These are phyloP conservation scores for Penelope pileata DNA, from an alignment of 2,113 vertebrate species.

Conservation along the genomic window DNA sequence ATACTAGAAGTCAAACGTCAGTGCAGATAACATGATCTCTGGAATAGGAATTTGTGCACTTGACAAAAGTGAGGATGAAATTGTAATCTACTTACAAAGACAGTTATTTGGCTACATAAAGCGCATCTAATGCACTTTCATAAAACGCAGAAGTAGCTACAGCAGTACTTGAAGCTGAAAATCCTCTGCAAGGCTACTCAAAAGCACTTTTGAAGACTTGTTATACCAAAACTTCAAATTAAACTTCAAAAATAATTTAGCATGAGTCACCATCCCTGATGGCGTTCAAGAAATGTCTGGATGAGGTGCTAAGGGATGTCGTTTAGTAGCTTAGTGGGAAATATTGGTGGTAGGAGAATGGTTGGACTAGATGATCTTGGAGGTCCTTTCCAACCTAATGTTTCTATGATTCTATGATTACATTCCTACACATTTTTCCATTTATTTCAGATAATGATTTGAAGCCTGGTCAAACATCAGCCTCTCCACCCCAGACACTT, in stretches of 20 bases:
- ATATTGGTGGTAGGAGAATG: no score
- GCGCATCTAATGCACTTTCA: rapidly evolving
- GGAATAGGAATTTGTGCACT: neutral
- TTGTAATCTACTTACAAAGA: neutral
- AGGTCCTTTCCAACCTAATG: no score
- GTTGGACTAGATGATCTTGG: no score
- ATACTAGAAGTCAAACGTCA: neutral
- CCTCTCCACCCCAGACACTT: neutral
- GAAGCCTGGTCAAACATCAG: neutral
- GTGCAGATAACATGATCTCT: neutral
- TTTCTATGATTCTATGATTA: no score
- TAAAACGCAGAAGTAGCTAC: neutral
- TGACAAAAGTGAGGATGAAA: neutral
- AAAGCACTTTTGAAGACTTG: neutral
- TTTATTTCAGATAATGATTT: neutral
- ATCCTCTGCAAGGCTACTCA: neutral
- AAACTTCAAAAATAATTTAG: neutral
- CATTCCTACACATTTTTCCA: neutral
- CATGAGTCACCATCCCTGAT: no score
- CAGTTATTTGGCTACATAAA: neutral
- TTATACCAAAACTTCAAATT: neutral
- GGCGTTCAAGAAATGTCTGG: no score
- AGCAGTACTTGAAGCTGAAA: neutral
- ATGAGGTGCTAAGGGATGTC: no score
- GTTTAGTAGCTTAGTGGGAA: no score